Percentiles rank a stretch among this genome's conserved stretches.
phyloP scores from a whole-genome alignment of 2,888 invertebrate species.

The Nemurella pictetii region DNA sequence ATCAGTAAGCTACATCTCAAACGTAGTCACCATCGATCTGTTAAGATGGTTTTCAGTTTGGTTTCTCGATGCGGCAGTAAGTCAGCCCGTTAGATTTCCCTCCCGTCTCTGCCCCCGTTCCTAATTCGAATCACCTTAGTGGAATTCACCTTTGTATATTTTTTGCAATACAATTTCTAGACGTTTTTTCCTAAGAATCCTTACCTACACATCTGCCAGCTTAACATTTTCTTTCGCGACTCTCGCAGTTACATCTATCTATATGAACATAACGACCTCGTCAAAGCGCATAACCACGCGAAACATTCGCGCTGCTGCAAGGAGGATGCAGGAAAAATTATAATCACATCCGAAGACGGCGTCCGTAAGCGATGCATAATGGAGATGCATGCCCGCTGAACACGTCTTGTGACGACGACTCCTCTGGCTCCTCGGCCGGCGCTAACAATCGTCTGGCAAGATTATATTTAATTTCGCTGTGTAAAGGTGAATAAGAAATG shows the following conservation, averaged over 20 bases:
- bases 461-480: background rate
- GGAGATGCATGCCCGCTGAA: background rate
- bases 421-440: background rate
- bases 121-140: background rate
- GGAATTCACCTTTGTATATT: background rate
- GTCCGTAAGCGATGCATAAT: background rate
- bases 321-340: background rate
- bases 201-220: background rate
- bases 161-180: background rate
- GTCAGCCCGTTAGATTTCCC: background rate
- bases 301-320: background rate
- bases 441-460: background rate
- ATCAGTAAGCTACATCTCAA: too few relatives aligned
- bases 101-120: background rate
- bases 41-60: background rate
- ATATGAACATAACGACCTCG: background rate
- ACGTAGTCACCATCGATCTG: background rate
- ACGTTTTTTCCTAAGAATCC: background rate
- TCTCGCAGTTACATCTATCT: background rate
- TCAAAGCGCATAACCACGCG: background rate
- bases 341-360: background rate
- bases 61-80: background rate
- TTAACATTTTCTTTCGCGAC: background rate
- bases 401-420: background rate
- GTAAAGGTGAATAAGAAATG: background rate